These are phyloP conservation scores for Silurus glanis DNA, from an alignment of 2,113 vertebrate genomes.

Conservation along the genomic window DNA sequence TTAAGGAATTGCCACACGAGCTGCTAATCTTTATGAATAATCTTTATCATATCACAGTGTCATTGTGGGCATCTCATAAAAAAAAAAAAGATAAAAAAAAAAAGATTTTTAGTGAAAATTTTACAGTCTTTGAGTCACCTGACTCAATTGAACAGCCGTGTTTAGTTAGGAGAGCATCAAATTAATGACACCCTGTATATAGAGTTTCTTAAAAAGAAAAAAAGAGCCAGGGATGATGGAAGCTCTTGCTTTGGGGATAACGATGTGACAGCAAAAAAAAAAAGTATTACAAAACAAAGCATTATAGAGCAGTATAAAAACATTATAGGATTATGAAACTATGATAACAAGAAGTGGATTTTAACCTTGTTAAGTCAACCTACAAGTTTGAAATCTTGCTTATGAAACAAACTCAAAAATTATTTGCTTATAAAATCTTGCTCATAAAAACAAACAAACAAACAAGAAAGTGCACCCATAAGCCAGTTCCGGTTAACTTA, in stretches of 20 bases:
- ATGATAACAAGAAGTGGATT: too few species aligned
- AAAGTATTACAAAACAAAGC: too few species aligned
- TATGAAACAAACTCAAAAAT: too few species aligned
- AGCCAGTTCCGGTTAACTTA: neutral
- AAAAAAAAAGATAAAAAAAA: neutral
- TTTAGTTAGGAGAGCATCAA: neutral
- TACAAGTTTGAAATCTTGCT: too few species aligned
- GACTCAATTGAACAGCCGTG: neutral
- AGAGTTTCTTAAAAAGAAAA: neutral
- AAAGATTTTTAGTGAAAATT: neutral
- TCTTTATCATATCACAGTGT: neutral
- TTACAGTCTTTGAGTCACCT: too few species aligned
- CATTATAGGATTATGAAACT: too few species aligned
- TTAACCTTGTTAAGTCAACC: too few species aligned
- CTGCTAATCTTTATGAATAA: neutral
- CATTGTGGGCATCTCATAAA: neutral
- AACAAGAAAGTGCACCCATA: neutral
- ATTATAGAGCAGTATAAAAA: too few species aligned
- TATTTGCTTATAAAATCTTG: too few species aligned
- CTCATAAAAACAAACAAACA: too few species aligned
- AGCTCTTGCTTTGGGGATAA: neutral
- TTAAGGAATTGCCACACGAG: neutral
- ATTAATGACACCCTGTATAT: neutral
- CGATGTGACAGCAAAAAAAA: neutral
- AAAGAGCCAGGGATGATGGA: neutral